Conservation (phyloP, 2,797 vertebrate species). For the Tiaroga cobitis region DNA sequence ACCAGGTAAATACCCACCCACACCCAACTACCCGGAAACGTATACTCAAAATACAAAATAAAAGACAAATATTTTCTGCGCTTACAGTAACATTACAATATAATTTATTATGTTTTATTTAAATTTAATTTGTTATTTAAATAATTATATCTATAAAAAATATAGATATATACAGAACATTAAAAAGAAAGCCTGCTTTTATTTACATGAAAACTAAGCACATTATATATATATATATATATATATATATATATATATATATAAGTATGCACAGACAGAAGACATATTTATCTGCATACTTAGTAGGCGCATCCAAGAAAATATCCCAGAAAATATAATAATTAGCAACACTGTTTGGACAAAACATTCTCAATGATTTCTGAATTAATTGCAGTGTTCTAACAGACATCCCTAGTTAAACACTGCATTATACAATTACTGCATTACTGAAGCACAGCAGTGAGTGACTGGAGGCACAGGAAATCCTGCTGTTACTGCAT, state of each 20-base stretch:
- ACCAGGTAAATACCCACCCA: too few species aligned
- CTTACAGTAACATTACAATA: not conserved
- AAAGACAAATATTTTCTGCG: not conserved
- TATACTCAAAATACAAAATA: not conserved
- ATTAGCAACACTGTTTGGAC: not conserved
- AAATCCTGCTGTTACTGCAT: slow-evolving; percentile 69
- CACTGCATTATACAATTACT: slow-evolving; percentile 25
- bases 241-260: not conserved
- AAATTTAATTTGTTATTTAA: not conserved
- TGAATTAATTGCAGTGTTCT: not conserved
- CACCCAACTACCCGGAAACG: not conserved
- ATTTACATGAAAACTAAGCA: not conserved
- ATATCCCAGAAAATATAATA: not conserved
- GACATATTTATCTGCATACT: not conserved
- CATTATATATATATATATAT: not conserved
- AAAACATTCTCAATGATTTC: not conserved
- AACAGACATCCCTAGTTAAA: slow-evolving; percentile 8
- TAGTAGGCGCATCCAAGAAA: not conserved
- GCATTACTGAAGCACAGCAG: slow-evolving; percentile 29
- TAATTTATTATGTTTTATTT: not conserved
- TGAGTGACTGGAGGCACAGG: slow-evolving; percentile 55
- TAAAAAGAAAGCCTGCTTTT: too few species aligned
- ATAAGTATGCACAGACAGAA: not conserved
- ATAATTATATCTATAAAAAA: not conserved
- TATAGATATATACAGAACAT: not conserved